phyloP scores from a whole-genome alignment of 2,797 vertebrate genomes.

The Sphenopsis melanotis region DNA sequence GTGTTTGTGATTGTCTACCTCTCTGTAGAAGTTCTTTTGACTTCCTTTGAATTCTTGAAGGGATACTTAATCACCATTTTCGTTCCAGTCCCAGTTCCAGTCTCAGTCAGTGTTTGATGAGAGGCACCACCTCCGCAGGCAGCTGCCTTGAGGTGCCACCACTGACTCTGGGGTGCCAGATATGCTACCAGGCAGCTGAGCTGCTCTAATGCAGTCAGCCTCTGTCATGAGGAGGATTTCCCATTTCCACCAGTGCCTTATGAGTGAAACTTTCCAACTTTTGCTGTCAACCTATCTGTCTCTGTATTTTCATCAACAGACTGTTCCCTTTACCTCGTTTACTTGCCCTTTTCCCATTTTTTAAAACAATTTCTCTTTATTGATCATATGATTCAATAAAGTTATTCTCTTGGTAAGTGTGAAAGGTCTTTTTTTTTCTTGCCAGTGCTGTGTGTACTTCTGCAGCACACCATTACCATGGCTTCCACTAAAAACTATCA shows the following conservation, averaged over 20 bases:
- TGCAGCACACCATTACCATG: constrained; percentile 54
- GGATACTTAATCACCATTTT: neutral
- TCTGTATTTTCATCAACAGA: neutral
- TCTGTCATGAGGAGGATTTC: neutral
- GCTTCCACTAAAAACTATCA: constrained; percentile 68
- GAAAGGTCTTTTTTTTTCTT: constrained; percentile 62
- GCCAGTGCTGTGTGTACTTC: constrained; percentile 27
- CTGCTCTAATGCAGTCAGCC: neutral
- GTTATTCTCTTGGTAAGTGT: constrained; percentile 56
- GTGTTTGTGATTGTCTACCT: neutral
- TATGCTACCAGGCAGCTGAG: neutral
- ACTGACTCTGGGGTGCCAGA: neutral
- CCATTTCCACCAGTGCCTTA: neutral
- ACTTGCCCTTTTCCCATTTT: constrained; percentile 23
- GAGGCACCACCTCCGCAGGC: neutral
- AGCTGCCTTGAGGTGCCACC: neutral
- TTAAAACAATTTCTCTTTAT: constrained; percentile 20
- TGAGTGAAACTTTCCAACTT: neutral
- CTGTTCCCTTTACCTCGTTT: neutral
- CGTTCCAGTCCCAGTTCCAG: neutral
- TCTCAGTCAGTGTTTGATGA: neutral
- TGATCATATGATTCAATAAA: constrained; percentile 52
- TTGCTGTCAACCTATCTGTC: neutral
- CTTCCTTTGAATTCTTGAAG: neutral
- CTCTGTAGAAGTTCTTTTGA: neutral